Percentiles rank a stretch among this genome's conserved stretches.
These are phyloP conservation scores for Zosterops lateralis DNA, from an alignment of 2,113 vertebrate genomes.

Conservation along the genomic window DNA sequence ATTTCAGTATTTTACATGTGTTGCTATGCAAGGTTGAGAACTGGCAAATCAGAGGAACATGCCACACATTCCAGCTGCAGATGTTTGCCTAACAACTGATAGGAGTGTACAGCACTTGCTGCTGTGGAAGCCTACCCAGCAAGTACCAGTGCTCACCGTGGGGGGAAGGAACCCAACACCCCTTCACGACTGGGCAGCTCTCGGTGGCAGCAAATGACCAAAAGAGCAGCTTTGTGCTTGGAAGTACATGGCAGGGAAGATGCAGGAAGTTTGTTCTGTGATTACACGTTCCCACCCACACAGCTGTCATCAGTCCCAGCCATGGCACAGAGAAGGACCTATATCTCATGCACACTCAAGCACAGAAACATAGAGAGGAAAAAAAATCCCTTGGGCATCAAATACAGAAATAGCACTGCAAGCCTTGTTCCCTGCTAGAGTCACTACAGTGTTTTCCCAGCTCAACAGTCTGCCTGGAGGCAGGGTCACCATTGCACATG, in stretches of 20 bases:
- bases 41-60: neutral
- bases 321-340: neutral
- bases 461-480: neutral
- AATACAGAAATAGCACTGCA: neutral
- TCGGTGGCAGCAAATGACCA: accelerated
- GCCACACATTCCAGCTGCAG: conserved; percentile 16
- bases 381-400: neutral
- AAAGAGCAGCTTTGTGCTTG: neutral
- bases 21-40: neutral
- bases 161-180: neutral
- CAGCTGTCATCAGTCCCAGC: neutral
- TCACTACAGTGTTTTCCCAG: neutral
- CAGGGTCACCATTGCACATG: accelerated
- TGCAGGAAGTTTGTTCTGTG: neutral
- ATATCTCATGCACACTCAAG: neutral
- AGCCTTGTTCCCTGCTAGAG: neutral
- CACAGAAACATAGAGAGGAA: neutral
- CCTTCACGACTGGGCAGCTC: neutral
- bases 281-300: neutral
- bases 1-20: neutral
- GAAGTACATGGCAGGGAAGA: neutral
- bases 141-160: neutral
- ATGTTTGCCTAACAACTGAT: neutral
- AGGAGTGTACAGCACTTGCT: neutral
- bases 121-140: neutral